Base-by-base conservation (phyloP, 2,113 vertebrate species). In the Gorsachius goisagi region DNA sequence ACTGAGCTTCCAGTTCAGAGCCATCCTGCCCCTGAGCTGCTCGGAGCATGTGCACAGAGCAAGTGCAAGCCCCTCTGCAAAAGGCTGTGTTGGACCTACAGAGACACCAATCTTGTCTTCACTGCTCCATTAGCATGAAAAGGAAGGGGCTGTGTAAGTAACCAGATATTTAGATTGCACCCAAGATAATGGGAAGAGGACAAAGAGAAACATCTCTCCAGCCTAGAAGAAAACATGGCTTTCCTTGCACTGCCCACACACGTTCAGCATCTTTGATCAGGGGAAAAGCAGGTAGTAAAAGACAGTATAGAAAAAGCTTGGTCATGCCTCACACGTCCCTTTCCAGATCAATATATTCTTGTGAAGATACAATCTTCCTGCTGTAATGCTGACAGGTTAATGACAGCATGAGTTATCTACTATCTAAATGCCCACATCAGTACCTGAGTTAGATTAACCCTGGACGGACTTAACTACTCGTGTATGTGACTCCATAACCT, bases 291-390 rank as follows among this genome's bases (percentile, higher is more conserved):
- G 91, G 93, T 85, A 71, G 89, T 97, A 97, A 96, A 96, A 95
- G 89, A 82, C 74, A 73, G 86, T 59, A 63, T 41, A 94, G 55
- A 85, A 89, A 93, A 95, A 94, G 41, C 87, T 79, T 94, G 69
- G 93, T 95, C 87, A 96, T 95, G 94, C 84, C 73, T 95, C 91
- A 95, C 89, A 94, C 67, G 24, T 95, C 84, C 89, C 81, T 94
- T 89, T 95, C 67, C 78, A 90, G 93, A 97, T 96, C 96, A 89
- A 95, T 97, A 96, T 78, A 60, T 79, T 37, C 84, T 95, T 96
- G 95, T 92, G 92, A 96, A 95, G 97, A 96, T 95, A 95, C 63
- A 91, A 94, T 97, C 96, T 96, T 90, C 93, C 93, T 88, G 81
- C 92, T 97, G 86, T 91, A 95, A 95, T 50, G 79, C 82, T 94